These are phyloP conservation scores for Tetragonula clypearis DNA, from an alignment of 1,140 invertebrate genomes.

Conservation along the genomic window DNA sequence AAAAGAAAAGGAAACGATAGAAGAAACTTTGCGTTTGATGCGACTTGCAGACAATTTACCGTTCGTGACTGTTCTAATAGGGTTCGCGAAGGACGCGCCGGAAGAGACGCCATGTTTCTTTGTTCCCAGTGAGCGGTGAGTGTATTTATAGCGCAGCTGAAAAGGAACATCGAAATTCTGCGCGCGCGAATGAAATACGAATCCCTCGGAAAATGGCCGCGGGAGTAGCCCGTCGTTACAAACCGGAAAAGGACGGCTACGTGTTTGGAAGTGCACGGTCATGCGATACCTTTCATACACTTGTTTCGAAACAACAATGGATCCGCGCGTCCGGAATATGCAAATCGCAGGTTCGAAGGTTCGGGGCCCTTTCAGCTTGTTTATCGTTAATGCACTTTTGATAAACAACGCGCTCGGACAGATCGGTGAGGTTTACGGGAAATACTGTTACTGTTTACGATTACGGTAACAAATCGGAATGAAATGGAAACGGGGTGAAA, in stretches of 20 bases:
- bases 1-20: too few relatives aligned
- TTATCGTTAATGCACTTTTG: not conserved
- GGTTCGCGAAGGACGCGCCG: constrained; percentile 12
- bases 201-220: constrained; percentile 18
- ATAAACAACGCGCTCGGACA: not conserved
- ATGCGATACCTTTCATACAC: constrained; percentile 25
- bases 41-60: not conserved
- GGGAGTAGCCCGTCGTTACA: not conserved
- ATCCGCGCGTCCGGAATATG: not conserved
- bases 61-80: constrained; percentile 20
- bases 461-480: not conserved
- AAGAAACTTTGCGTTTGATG: not conserved
- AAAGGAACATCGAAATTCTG: constrained; percentile 46
- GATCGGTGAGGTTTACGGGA: not conserved
- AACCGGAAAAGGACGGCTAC: constrained; percentile 14
- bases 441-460: not conserved
- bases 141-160: constrained; percentile 25
- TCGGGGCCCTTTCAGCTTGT: not conserved
- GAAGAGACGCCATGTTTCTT: constrained; percentile 18
- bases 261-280: constrained; percentile 26
- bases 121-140: not conserved
- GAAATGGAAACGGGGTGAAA: not conserved
- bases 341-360: constrained; percentile 1
- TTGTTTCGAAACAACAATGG: constrained; percentile 41
- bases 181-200: constrained; percentile 28